Evolutionary conservation across 2,113 vertebrate species (phyloP).

Genomic region (Anoplopoma fimbria): DNA sequence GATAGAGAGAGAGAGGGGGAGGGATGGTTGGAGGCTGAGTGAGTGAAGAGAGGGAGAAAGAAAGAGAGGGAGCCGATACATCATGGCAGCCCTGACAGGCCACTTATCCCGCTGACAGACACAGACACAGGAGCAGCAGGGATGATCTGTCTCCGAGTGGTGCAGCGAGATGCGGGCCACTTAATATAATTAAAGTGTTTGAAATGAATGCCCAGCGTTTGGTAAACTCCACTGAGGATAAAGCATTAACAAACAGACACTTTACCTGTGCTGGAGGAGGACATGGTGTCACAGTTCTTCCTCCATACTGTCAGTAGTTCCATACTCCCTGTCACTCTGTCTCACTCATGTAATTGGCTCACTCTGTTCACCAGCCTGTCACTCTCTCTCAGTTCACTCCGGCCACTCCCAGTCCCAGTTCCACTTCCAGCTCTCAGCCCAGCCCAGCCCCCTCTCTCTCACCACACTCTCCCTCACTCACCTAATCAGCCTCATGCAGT

Average conservation of each 20-base stretch:
- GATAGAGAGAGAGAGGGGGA: conserved; percentile 15
- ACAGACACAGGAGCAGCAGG: conserved; percentile 63
- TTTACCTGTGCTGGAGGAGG: conserved; percentile 2
- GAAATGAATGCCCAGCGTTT: conserved; percentile 43
- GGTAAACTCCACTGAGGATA: conserved; percentile 35
- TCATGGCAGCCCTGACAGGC: conserved; percentile 72
- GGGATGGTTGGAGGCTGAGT: conserved; percentile 13
- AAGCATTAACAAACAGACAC: conserved; percentile 29
- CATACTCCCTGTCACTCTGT: no score
- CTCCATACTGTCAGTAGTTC: no score
- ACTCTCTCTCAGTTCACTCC: no score
- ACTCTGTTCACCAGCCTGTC: no score
- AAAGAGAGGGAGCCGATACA: conserved; percentile 59
- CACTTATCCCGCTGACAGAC: conserved; percentile 77
- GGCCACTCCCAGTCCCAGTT: no score
- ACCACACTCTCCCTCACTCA: no score
- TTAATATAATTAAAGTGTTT: conserved; percentile 71
- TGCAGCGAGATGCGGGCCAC: conserved; percentile 60
- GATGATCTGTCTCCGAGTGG: conserved; percentile 66
- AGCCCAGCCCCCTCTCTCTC: no score
- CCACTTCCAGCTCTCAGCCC: no score
- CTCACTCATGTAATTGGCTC: no score
- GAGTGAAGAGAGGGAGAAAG: conserved; percentile 10
- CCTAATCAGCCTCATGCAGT: no score
- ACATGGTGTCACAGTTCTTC: no score